Evolutionary conservation across 2,888 invertebrate species (phyloP), one percentile per base, ranked within the genome.

Genomic region (Boloria euphrosyne): DNA sequence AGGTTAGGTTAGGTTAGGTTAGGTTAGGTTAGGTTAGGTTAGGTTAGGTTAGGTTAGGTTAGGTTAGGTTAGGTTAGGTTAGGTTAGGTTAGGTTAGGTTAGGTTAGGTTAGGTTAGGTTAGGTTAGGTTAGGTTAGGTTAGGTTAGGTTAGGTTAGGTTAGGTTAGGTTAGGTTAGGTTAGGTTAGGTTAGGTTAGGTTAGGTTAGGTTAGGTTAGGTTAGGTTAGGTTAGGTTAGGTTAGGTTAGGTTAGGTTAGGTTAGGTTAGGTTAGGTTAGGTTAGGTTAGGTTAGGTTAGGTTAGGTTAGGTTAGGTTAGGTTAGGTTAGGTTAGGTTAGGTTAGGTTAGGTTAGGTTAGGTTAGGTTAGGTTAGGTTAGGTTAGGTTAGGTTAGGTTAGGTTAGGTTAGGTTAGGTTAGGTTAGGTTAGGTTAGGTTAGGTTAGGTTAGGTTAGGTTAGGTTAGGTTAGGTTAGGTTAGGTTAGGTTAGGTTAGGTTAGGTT

Each of bases 381-480:
- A 49, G 49, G 49, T 49, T 49, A 49, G n/a, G 49, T 49, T 49
- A 49, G 49, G 49, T 49, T 49, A 49, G 49, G 49, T 49, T 49
- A 49, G 49, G 49, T 49, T 49, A 49, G 49, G 49, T 49, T 49
- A 49, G 49, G 10, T 49, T 49, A 49, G 70, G 71, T 72, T 68
- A 70, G 71, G 69, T 73, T 70, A 69, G 72, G 72, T 72, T 71
- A 72, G 72, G 72, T 72, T 71, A 71, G 72, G 72, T 73, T 72
- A 71, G 73, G 72, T 73, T 71, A 72, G 73, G 72, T 73, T 72
- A 73, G 73, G 72, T 73, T 71, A 72, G 72, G 72, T 73, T 71
- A 72, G 71, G 71, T 73, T 71, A 68, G 66, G 66, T 66, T 69
- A 66, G 70, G 66, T 71, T 49, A 49, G 49, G 49, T 49, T 49